Conservation (phyloP, 2,888 invertebrate species). For the Orthosia cruda region DNA sequence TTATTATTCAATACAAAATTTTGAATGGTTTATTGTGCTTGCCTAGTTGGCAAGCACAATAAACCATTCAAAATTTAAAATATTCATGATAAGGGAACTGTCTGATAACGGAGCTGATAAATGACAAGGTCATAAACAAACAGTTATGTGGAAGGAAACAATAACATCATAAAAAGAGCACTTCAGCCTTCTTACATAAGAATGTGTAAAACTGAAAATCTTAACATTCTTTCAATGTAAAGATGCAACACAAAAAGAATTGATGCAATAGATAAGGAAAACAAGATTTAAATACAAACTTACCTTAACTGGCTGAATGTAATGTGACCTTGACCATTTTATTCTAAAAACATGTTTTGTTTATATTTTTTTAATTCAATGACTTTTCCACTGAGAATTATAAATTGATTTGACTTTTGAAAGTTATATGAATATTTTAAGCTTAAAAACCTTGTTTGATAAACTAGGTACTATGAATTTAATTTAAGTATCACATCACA, state of each 20-base stretch:
- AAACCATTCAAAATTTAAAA: slow-evolving; percentile 21
- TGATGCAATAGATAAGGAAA: slow-evolving; percentile 58
- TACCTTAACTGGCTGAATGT: slow-evolving; percentile 39
- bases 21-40: too few species aligned
- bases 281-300: slow-evolving; percentile 34
- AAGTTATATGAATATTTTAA: neutral
- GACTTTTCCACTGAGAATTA: neutral
- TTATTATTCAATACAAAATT: neutral
- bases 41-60: neutral
- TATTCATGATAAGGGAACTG: slow-evolving; percentile 19
- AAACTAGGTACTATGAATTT: too few species aligned
- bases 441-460: too few species aligned
- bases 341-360: slow-evolving; percentile 46
- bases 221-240: slow-evolving; percentile 18
- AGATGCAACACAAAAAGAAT: slow-evolving; percentile 35
- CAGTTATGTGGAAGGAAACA: slow-evolving; percentile 24
- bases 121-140: slow-evolving; percentile 14
- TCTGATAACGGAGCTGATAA: slow-evolving; percentile 19
- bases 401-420: neutral
- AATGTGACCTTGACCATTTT: slow-evolving; percentile 54
- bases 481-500: too few species aligned
- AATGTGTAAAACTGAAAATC: slow-evolving; percentile 13
- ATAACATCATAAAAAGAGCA: slow-evolving; percentile 8
- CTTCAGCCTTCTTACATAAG: slow-evolving; percentile 15
- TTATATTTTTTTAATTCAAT: slow-evolving; percentile 4